Evolutionary conservation across 2,113 vertebrate species (phyloP).

Genomic region (Podiceps cristatus): DNA sequence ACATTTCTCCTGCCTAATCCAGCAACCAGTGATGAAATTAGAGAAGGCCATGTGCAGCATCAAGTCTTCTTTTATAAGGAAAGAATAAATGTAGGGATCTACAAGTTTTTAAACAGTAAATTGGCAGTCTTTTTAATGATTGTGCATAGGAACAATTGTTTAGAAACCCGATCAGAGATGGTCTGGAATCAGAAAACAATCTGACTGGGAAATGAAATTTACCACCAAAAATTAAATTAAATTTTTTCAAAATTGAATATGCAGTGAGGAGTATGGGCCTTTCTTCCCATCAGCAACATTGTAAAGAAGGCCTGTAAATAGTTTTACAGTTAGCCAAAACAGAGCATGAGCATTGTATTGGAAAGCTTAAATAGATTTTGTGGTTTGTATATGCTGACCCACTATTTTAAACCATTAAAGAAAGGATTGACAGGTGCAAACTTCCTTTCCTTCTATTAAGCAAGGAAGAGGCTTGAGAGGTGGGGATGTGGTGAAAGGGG

Average conservation of each 20-base stretch:
- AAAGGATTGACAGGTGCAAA: neutral
- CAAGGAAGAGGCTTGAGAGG: neutral
- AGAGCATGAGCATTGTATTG: neutral
- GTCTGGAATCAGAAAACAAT: neutral
- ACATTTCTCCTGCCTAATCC: neutral
- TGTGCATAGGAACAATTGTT: neutral
- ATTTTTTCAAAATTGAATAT: neutral
- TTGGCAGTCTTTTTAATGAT: neutral
- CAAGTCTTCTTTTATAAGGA: neutral
- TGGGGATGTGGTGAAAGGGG: neutral
- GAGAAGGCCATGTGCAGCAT: neutral
- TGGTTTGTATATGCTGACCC: neutral
- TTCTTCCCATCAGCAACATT: neutral
- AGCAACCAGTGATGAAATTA: neutral
- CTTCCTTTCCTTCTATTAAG: neutral
- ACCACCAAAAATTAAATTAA: neutral
- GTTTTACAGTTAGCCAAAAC: neutral
- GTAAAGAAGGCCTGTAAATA: neutral
- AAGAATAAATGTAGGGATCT: neutral
- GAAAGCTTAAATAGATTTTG: neutral
- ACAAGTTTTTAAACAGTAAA: neutral
- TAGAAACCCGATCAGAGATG: neutral
- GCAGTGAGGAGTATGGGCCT: fast-evolving
- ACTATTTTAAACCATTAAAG: neutral
- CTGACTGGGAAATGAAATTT: neutral